These are phyloP conservation scores for Chrysemys picta DNA, from an alignment of 2,113 vertebrate genomes.

Conservation along the genomic window DNA sequence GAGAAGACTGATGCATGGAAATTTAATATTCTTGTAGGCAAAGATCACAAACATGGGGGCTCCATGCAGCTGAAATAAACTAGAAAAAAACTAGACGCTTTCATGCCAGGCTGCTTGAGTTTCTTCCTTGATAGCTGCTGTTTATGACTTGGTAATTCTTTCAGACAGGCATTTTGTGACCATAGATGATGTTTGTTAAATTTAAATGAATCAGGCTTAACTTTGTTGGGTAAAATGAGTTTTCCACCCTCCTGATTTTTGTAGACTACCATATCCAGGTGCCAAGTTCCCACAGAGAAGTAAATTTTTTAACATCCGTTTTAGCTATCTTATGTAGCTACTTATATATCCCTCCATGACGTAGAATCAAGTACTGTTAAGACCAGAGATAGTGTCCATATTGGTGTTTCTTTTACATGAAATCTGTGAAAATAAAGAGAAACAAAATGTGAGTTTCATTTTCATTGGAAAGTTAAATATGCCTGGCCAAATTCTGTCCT, in stretches of 20 bases:
- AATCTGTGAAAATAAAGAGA: not conserved
- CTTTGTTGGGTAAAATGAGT: not conserved
- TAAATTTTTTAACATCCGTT: not conserved
- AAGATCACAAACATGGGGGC: slow-evolving; percentile 57
- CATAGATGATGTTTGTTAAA: slow-evolving; percentile 29
- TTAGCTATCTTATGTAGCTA: not conserved
- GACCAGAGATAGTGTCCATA: not conserved
- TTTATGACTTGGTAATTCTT: slow-evolving; percentile 49
- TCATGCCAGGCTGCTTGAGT: not conserved
- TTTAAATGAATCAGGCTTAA: slow-evolving; percentile 16
- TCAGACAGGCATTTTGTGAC: slow-evolving; percentile 26
- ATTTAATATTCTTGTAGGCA: slow-evolving; percentile 69
- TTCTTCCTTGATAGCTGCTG: slow-evolving; percentile 24
- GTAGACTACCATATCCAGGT: not conserved
- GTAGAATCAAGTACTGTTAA: not conserved
- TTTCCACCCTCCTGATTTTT: slow-evolving; percentile 4
- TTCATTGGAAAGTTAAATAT: not conserved
- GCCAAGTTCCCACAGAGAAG: not conserved
- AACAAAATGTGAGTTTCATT: not conserved
- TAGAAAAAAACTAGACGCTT: slow-evolving; percentile 20
- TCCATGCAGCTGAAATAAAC: slow-evolving; percentile 58
- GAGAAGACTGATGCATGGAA: slow-evolving; percentile 49
- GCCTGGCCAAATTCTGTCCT: not conserved
- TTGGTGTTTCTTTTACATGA: not conserved
- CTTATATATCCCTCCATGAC: not conserved